These are phyloP conservation scores for Calvadosia cruxmelitensis DNA, from an alignment of 30 jellyfish, hydroid and myxozoan species.

Conservation along the genomic window DNA sequence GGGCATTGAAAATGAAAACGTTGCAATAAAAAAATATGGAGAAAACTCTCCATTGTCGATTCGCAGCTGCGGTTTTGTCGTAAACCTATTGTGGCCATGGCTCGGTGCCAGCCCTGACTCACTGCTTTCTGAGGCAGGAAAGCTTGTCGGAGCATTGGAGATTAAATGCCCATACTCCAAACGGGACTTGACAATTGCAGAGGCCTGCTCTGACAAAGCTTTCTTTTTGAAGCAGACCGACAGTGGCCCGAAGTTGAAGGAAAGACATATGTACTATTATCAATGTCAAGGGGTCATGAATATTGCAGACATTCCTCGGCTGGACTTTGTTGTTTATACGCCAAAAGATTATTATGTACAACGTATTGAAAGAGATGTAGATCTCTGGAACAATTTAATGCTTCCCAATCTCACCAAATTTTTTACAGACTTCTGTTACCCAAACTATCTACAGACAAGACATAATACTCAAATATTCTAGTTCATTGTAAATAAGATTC, in stretches of 20 bases:
- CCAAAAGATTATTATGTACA: slow-evolving; percentile 14
- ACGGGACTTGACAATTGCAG: neutral
- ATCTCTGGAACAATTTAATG: neutral
- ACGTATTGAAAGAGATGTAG: slow-evolving; percentile 2
- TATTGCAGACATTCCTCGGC: slow-evolving; percentile 12
- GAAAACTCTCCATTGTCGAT: neutral
- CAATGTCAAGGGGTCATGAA: slow-evolving; percentile 47
- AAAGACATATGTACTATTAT: slow-evolving; percentile 14
- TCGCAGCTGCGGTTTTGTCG: slow-evolving; percentile 14
- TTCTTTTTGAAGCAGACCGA: slow-evolving; percentile 1
- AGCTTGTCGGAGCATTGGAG: slow-evolving; percentile 10
- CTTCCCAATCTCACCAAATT: neutral
- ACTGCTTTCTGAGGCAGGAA: neutral
- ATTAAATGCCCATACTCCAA: slow-evolving; percentile 14
- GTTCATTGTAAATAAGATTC: too few relatives aligned
- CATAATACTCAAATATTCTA: too few relatives aligned
- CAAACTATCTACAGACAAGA: neutral
- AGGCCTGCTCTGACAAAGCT: slow-evolving; percentile 2
- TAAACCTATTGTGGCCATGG: slow-evolving; percentile 37
- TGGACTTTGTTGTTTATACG: slow-evolving; percentile 47
- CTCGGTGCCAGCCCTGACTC: slow-evolving; percentile 35
- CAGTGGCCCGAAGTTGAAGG: slow-evolving; percentile 5
- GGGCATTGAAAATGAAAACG: slow-evolving; percentile 28
- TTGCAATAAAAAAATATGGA: slow-evolving; percentile 15
- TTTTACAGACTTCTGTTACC: neutral